phyloP scores from a whole-genome alignment of 2,888 invertebrate genomes.

The Blastobasis adustella region DNA sequence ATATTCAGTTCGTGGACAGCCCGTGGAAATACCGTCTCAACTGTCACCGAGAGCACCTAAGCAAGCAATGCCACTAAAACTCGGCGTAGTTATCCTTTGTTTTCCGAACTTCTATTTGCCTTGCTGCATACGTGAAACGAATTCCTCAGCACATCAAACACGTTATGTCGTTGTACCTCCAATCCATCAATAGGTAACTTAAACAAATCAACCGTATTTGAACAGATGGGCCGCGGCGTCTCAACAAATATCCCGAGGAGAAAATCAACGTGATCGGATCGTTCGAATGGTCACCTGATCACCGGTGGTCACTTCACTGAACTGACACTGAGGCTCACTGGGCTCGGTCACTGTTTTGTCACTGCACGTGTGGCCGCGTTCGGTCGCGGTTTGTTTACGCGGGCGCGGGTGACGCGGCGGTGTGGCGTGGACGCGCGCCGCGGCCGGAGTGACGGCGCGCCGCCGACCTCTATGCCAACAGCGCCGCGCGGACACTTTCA shows the following conservation, averaged over 20 bases:
- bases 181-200: conserved; percentile 62
- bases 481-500: conserved; percentile 32
- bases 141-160: conserved; percentile 62
- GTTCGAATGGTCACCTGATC: conserved; percentile 7
- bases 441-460: conserved; percentile 64
- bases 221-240: conserved; percentile 45
- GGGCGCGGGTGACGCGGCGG: conserved; percentile 37
- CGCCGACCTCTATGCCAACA: conserved; percentile 29
- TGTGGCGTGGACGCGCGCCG: conserved; percentile 59
- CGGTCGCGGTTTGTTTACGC: conserved; percentile 37
- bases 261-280: neutral
- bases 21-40: conserved; percentile 42
- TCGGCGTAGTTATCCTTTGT: conserved; percentile 55
- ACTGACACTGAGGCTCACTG: conserved; percentile 41
- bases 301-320: conserved; percentile 41
- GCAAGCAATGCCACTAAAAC: conserved; percentile 51
- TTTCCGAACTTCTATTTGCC: conserved; percentile 60
- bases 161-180: conserved; percentile 50
- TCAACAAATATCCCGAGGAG: conserved; percentile 24
- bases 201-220: conserved; percentile 55
- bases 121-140: conserved; percentile 58
- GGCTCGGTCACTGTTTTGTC: conserved; percentile 40
- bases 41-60: conserved; percentile 59
- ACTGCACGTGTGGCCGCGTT: conserved; percentile 40
- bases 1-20: conserved; percentile 36